A percentile compares a stretch with the other conserved stretches of the same genome.
Conservation (phyloP, 2,797 vertebrate species). For the Leptoclinus maculatus region DNA sequence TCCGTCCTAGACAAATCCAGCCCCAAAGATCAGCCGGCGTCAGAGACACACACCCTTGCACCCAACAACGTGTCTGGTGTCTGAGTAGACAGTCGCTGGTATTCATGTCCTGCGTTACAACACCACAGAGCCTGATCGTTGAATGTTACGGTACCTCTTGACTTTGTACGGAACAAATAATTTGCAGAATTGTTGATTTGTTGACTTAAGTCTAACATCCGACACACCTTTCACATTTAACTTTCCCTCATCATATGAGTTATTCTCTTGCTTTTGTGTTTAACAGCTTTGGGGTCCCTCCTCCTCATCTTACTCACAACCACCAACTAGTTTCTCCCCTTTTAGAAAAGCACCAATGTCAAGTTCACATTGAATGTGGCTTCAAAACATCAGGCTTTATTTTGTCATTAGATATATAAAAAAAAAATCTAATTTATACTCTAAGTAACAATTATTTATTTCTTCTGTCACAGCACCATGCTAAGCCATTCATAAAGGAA, state of each 20-base stretch:
- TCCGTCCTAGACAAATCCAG: constrained; percentile 86
- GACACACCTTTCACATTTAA: neutral
- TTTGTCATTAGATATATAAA: neutral
- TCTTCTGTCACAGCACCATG: neutral
- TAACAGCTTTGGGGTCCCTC: constrained; percentile 6
- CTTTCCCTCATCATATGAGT: neutral
- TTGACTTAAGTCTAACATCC: neutral
- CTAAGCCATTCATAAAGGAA: neutral
- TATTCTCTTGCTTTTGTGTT: constrained; percentile 1
- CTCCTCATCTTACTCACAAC: neutral
- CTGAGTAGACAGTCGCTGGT: constrained; percentile 17
- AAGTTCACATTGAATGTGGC: neutral
- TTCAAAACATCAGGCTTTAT: neutral
- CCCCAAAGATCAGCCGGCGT: constrained; percentile 71
- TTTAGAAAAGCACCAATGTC: neutral
- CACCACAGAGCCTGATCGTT: constrained; percentile 39
- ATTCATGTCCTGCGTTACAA: neutral
- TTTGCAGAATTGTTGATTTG: constrained; percentile 3
- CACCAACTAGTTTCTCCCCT: neutral
- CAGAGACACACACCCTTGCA: constrained; percentile 36
- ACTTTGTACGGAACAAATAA: neutral
- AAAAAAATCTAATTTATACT: neutral
- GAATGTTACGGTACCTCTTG: constrained; percentile 28
- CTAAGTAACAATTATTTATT: neutral
- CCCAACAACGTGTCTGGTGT: constrained; percentile 53